Evolutionary conservation across 2,113 vertebrate species (phyloP), one percentile per base, ranked within the genome.

Genomic region (Nerophis lumbriciformis): DNA sequence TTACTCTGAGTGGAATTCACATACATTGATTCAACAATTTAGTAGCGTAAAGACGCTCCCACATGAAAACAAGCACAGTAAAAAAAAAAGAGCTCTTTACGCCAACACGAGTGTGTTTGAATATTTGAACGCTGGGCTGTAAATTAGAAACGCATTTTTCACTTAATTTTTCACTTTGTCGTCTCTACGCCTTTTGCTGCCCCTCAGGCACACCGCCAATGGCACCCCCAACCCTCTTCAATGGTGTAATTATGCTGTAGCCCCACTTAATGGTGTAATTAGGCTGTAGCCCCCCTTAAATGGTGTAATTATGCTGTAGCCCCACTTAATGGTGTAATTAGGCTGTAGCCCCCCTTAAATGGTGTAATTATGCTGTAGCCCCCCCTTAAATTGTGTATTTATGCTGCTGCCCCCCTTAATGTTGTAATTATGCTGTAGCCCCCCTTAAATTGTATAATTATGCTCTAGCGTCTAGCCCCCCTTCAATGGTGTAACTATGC

Each of bases 101-200:
- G 70, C 78, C 45, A 78, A 45, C 48, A 68, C 59, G 61, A 63
- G 60, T 38, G 15, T 14, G 44, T 48, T 69, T 54, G 71, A 82
- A 45, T 73, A 82, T 71, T 64, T 53, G 65, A 28, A 48, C 54
- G 64, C 36, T 60, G 79, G 79, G 67, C 54, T 60, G 51, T 47
- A 77, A 77, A 83, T 81, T 63, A 69, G 37, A 69, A 75, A 65
- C 61, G 64, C 61, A 79, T 83, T 73, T 45, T 80, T 68, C 76
- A 66, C 36, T 82, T 83, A 65, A 80, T 83, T 84, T 84, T 69
- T 82, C 79, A 82, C 80, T 83, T 83, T 72, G 78, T 37, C 68
- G 78, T 81, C 77, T 76, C 73, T 45, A 11, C 42, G 12, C 6
- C 72, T 81, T 82, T 79, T 78, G 72, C 82, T 65, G 39, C 63